phyloP scores from a whole-genome alignment of 2,113 vertebrate species.

The Forbesichthys papilliferus region DNA sequence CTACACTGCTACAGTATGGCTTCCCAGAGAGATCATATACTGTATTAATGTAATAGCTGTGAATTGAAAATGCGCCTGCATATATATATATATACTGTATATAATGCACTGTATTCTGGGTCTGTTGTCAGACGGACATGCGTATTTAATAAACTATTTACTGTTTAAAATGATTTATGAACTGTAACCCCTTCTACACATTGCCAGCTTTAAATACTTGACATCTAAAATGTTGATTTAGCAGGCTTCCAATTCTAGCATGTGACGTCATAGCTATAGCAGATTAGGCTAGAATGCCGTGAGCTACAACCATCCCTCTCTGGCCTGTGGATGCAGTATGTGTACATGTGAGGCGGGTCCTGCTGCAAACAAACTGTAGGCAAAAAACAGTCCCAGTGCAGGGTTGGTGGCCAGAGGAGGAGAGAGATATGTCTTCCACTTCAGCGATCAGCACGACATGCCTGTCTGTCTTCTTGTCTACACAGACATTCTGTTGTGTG shows the following conservation, averaged over 20 bases:
- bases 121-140: not conserved
- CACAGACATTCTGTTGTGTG: not conserved
- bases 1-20: too few species aligned
- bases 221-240: constrained; percentile 4
- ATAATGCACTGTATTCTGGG: too few species aligned
- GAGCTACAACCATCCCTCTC: constrained; percentile 4
- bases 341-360: constrained; percentile 37
- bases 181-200: not conserved
- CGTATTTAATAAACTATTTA: not conserved
- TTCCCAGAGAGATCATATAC: too few species aligned
- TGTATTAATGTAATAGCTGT: too few species aligned
- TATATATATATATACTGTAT: too few species aligned
- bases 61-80: too few species aligned
- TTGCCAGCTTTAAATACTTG: not conserved
- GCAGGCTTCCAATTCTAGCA: too few species aligned
- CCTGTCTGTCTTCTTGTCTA: constrained; percentile 58
- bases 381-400: constrained; percentile 81
- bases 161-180: not conserved
- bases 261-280: not conserved
- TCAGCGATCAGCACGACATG: constrained; percentile 72
- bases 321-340: constrained; percentile 10
- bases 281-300: not conserved
- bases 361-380: constrained; percentile 79
- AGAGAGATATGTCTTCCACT: too few species aligned
- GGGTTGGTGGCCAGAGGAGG: constrained; percentile 51